A percentile compares a stretch with the other conserved stretches of the same genome.
Conservation (phyloP, 2,113 vertebrate genomes). For the Grammomys dolichurus region DNA sequence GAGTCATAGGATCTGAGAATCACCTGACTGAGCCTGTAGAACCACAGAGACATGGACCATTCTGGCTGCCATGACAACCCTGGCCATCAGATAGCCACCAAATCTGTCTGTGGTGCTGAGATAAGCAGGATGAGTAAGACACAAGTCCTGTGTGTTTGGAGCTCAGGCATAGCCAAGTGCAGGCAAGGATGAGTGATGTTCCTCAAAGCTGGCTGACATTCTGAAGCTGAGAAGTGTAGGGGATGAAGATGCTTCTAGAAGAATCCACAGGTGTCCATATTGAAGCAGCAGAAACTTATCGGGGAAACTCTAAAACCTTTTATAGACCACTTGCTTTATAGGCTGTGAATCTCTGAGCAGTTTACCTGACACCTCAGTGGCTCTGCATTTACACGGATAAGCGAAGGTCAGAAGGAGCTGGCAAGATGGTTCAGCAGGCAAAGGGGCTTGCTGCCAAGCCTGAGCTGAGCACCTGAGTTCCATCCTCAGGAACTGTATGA, state of each 20-base stretch:
- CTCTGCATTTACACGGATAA: conserved; percentile 7
- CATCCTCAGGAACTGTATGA: neutral
- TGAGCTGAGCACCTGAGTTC: neutral
- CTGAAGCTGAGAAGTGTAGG: neutral
- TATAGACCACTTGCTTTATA: neutral
- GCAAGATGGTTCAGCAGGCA: neutral
- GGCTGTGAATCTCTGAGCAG: neutral
- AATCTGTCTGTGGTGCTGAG: neutral
- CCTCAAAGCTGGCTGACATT: neutral
- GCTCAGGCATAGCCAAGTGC: neutral
- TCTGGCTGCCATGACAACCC: neutral
- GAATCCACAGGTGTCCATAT: neutral
- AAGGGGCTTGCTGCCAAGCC: neutral
- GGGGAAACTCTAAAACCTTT: neutral
- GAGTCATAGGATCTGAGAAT: neutral
- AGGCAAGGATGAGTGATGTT: neutral
- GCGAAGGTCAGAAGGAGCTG: neutral
- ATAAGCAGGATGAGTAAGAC: neutral
- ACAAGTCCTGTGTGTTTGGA: neutral
- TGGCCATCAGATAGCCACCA: neutral
- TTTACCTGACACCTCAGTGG: neutral
- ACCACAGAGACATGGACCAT: neutral
- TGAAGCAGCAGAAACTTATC: neutral
- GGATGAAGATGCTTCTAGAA: neutral
- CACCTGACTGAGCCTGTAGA: neutral